Conservation (phyloP, 2,797 vertebrate species). For the Sebastes oblongus region DNA sequence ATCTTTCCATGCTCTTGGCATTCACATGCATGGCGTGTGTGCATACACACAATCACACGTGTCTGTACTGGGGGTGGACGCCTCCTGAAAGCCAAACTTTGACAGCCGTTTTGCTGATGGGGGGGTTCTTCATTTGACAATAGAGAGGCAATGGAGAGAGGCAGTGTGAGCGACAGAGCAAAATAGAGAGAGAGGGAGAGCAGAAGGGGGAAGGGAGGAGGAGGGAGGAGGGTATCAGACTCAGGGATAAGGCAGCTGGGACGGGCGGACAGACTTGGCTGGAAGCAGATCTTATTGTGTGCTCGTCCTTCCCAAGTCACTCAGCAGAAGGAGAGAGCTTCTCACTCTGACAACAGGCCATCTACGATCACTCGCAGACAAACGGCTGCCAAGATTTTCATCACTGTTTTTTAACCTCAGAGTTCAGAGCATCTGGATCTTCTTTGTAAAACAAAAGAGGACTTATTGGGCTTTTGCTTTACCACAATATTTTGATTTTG, state of each 20-base stretch:
- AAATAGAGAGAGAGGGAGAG: conserved; percentile 36
- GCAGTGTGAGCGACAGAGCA: conserved; percentile 23
- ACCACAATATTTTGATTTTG: neutral
- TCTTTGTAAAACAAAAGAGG: neutral
- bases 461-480: conserved; percentile 8
- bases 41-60: conserved; percentile 28
- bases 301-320: conserved; percentile 49
- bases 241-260: conserved; percentile 81
- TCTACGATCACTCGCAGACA: neutral
- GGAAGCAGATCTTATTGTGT: conserved; percentile 77
- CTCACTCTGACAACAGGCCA: neutral
- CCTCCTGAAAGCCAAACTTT: conserved; percentile 63
- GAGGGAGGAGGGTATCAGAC: conserved; percentile 61
- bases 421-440: conserved; percentile 11
- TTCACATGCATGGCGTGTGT: conserved; percentile 10
- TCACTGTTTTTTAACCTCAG: neutral
- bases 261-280: conserved; percentile 57
- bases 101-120: conserved; percentile 59
- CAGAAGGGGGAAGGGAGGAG: conserved; percentile 49
- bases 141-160: conserved; percentile 12
- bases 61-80: conserved; percentile 37
- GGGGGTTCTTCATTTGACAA: conserved; percentile 56
- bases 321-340: neutral
- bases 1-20: neutral
- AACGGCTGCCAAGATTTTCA: neutral